A percentile compares a stretch with the other conserved stretches of the same genome.
Conservation (phyloP, 2,888 invertebrate genomes). For the Altica lythri region DNA sequence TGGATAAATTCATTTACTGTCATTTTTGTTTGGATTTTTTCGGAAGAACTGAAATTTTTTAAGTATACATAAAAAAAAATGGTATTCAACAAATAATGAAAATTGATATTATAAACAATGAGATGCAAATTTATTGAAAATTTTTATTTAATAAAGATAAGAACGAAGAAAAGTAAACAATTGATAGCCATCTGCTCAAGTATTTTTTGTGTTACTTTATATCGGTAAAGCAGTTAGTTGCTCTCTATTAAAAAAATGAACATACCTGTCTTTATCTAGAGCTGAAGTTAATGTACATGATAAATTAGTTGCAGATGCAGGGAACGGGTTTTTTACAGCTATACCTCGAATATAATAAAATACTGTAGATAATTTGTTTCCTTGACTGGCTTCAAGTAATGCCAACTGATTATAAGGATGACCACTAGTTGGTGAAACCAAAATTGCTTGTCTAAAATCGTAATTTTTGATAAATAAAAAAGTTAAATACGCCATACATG, state of each 20-base stretch:
- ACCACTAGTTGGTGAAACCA: constrained; percentile 75
- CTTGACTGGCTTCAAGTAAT: constrained; percentile 78
- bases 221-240: too few species aligned
- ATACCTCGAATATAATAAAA: constrained; percentile 86
- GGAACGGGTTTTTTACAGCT: constrained; percentile 83
- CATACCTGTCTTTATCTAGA: constrained; percentile 58
- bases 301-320: constrained; percentile 80
- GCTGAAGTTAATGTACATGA: constrained; percentile 70
- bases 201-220: too few species aligned
- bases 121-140: too few species aligned
- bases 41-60: constrained; percentile 55
- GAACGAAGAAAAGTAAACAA: too few species aligned
- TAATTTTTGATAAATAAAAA: constrained; percentile 1
- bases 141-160: too few species aligned
- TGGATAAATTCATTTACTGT: constrained; percentile 64
- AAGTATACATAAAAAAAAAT: too few species aligned
- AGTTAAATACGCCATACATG: too few species aligned
- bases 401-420: constrained; percentile 91
- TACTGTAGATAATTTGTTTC: constrained; percentile 79
- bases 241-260: too few species aligned
- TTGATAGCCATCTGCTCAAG: too few species aligned
- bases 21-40: constrained; percentile 64
- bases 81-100: too few species aligned
- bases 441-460: constrained; percentile 68
- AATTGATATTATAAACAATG: too few species aligned